phyloP scores from a whole-genome alignment of 1,140 invertebrate species.

The Brachionus calyciflorus region DNA sequence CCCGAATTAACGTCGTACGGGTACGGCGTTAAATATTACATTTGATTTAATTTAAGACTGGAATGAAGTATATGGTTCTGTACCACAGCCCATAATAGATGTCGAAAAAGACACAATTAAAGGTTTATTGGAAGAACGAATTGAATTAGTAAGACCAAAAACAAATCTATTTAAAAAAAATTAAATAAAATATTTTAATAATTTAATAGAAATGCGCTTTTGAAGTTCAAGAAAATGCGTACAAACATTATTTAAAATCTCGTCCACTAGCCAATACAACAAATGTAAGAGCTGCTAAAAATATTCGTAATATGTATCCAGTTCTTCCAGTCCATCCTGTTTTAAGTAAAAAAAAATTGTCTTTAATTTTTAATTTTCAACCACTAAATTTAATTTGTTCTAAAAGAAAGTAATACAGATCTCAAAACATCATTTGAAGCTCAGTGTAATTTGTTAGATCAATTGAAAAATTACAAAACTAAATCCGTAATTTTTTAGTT shows the following conservation, averaged over 20 bases:
- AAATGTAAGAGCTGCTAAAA: conserved; percentile 37
- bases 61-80: conserved; percentile 39
- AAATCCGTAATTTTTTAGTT: not conserved
- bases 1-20: too few relatives aligned
- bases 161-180: not conserved
- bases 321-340: conserved; percentile 24
- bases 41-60: conserved; percentile 9
- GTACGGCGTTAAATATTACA: not conserved
- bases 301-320: conserved; percentile 1
- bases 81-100: conserved; percentile 39
- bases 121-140: not conserved
- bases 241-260: conserved; percentile 46
- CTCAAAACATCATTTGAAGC: not conserved
- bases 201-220: conserved; percentile 33
- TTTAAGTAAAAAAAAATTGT: not conserved
- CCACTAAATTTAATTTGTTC: not conserved
- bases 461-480: conserved; percentile 37
- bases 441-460: conserved; percentile 9
- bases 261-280: not conserved
- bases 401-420: conserved; percentile 8
- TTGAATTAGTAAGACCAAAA: conserved; percentile 6
- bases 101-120: conserved; percentile 34
- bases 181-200: not conserved
- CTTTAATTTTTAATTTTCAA: not conserved
- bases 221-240: conserved; percentile 45